phyloP scores from a whole-genome alignment of 2,797 vertebrate genomes.

The Anolis apletophallus region DNA sequence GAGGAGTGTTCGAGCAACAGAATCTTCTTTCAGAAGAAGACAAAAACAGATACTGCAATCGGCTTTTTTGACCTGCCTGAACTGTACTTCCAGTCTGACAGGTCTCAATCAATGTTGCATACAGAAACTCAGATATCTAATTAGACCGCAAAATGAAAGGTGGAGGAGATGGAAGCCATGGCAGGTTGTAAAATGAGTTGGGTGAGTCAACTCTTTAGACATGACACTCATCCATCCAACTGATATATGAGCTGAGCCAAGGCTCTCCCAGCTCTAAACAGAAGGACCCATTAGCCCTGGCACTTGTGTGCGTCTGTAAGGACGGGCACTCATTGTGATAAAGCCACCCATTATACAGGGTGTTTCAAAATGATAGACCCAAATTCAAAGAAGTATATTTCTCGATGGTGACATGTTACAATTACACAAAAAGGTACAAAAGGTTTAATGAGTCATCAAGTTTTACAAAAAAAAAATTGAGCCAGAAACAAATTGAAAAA shows the following conservation, averaged over 20 bases:
- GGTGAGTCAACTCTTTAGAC: background rate
- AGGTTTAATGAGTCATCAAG: too few species aligned
- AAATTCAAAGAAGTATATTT: too few species aligned
- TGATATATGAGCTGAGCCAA: background rate
- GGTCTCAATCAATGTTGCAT: background rate
- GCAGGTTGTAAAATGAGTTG: background rate
- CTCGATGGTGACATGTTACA: too few species aligned
- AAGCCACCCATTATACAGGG: too few species aligned
- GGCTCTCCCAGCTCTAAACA: background rate
- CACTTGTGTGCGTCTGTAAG: too few species aligned
- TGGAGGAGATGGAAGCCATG: background rate
- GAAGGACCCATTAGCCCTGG: background rate
- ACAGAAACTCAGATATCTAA: background rate
- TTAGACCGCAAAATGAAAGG: rapidly evolving
- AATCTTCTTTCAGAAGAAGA: conserved; percentile 68
- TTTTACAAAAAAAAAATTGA: too few species aligned
- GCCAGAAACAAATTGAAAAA: too few species aligned
- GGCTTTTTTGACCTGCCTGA: conserved; percentile 29
- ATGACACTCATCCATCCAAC: background rate
- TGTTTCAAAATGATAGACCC: too few species aligned
- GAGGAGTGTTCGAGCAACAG: conserved; percentile 77
- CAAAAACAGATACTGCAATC: conserved; percentile 33
- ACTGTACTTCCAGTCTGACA: conserved; percentile 38
- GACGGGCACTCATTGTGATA: too few species aligned
- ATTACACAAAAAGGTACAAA: too few species aligned